A percentile compares a stretch with the other conserved stretches of the same genome.
These are phyloP conservation scores for Periphyllus acericola DNA, from an alignment of 2,888 invertebrate genomes.

Conservation along the genomic window DNA sequence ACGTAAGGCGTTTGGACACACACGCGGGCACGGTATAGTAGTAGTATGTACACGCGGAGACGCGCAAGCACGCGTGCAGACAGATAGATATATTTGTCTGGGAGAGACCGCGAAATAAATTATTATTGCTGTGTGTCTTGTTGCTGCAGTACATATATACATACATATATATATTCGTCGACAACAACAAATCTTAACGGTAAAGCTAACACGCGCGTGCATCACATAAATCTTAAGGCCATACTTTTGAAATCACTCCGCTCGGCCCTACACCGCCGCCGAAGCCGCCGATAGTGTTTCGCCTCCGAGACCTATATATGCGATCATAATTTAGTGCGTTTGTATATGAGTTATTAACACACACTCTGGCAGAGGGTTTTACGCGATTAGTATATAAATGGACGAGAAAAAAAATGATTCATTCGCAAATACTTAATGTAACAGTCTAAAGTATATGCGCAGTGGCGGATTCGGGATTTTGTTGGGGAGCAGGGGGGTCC, in stretches of 20 bases:
- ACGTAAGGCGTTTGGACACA: not conserved
- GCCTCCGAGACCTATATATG: no score
- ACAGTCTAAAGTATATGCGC: not conserved
- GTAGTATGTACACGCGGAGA: no score
- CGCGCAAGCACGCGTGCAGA: not conserved
- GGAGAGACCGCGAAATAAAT: slow-evolving; percentile 18
- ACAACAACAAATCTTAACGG: slow-evolving; percentile 44
- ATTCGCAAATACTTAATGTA: not conserved
- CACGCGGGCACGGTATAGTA: no score
- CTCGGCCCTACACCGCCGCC: not conserved
- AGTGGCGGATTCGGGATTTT: not conserved
- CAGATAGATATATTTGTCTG: slow-evolving; percentile 12
- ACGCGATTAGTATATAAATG: not conserved
- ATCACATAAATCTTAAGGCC: slow-evolving; percentile 17
- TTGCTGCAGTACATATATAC: slow-evolving; percentile 7
- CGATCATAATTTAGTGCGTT: not conserved
- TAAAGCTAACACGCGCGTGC: slow-evolving; percentile 4
- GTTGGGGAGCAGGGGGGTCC: no score
- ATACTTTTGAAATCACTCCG: slow-evolving; percentile 18
- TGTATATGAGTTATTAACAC: not conserved
- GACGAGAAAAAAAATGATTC: not conserved
- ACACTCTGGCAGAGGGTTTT: not conserved
- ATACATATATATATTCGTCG: no score
- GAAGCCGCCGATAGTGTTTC: not conserved
- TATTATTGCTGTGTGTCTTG: not conserved